Evolutionary conservation across 2,113 vertebrate species (phyloP), one percentile per base, ranked within the genome.

Genomic region (Nematolebias whitei): DNA sequence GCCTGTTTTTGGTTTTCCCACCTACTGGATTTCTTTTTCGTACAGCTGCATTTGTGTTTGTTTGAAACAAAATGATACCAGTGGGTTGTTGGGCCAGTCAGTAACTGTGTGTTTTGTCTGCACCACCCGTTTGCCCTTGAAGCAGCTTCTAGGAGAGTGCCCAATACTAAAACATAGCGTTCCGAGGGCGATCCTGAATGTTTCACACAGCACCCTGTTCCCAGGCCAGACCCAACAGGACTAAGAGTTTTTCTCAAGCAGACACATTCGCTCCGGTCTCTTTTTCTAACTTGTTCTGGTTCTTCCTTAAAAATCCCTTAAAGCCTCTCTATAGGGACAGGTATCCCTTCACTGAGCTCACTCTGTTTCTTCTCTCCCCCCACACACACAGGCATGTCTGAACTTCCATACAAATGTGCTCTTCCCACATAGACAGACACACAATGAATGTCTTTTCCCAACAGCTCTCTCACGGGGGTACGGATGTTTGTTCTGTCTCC

Each of bases 401-500:
- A 23, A 51, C 50, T 52, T 49, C 53, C 48, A 69, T 67, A 26
- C 55, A 23, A 32, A 80, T 56, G 63, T 49, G 10, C 43, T 60
- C 69, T 52, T 43, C 22, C 9, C 15, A 7, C 16, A 26, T 35
- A 62, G 41, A 69, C 60, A 61, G 62, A 73, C 63, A 47, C 49
- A 44, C 11, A 59, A 39, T 58, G 54, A 13, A 24, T 64, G 65
- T 67, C 60, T 78, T 68, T 71, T 74, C 68, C 82, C 76, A 75
- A 49, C 26, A 29, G 61, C 71, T 65, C 15, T 4, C 78, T 82
- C 26, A 49, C 79, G 67, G 71, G 58, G 38, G 57, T 71, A 76
- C 69, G 80, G 85, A 85, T 88, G 85, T 87, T 87, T 87, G 79
- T 57, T 47, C 56, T 62, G 64, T 72, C 73, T 76, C 78, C 79